Percentiles rank a stretch among this genome's conserved stretches.
phyloP scores from a whole-genome alignment of 2,113 vertebrate genomes.

The Origma solitaria region DNA sequence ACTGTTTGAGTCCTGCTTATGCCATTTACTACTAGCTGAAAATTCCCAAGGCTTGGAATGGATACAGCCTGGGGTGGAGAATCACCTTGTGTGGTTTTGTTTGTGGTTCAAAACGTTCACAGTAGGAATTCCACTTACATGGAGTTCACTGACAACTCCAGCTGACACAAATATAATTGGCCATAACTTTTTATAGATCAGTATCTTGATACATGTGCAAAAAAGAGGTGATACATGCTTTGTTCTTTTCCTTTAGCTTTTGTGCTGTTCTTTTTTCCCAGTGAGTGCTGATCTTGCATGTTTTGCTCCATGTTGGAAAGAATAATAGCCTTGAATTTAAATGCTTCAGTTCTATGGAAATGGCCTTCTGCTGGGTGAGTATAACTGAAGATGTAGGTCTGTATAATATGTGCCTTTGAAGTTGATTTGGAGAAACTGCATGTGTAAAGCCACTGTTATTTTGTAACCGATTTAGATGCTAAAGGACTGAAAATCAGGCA shows the following conservation, averaged over 20 bases:
- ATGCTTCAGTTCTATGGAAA: not conserved
- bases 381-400: not conserved
- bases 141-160: not conserved
- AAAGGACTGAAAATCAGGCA: not conserved
- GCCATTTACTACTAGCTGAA: not conserved
- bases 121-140: not conserved
- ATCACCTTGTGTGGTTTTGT: not conserved
- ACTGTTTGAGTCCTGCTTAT: not conserved
- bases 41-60: not conserved
- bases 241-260: not conserved
- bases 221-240: not conserved
- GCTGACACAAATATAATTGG: not conserved
- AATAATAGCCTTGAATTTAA: not conserved
- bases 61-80: not conserved
- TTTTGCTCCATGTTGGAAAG: not conserved
- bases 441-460: not conserved
- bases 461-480: not conserved
- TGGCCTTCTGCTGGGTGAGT: not conserved
- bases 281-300: not conserved
- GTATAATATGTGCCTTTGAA: not conserved
- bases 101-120: not conserved
- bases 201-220: not conserved
- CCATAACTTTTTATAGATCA: not conserved
- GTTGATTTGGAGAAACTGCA: not conserved
- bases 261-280: not conserved